Conservation (phyloP, 2,113 vertebrate genomes). For the Clarias gariepinus region DNA sequence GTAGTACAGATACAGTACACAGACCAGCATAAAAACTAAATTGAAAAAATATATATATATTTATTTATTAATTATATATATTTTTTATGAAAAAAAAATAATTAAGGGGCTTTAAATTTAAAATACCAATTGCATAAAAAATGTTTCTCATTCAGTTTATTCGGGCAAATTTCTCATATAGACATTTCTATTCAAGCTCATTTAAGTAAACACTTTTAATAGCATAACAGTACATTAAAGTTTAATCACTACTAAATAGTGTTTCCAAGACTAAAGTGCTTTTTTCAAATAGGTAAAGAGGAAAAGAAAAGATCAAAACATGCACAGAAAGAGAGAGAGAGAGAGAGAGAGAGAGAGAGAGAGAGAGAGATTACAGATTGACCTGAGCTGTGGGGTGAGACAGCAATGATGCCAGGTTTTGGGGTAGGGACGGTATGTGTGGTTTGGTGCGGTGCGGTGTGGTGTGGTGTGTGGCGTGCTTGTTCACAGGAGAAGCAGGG, state of each 20-base stretch:
- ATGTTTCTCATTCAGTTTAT: background rate
- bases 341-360: constrained; percentile 11
- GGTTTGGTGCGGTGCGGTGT: background rate
- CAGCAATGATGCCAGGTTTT: background rate
- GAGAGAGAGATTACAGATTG: constrained; percentile 7
- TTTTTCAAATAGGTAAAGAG: background rate
- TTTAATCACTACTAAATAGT: background rate
- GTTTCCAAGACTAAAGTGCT: background rate
- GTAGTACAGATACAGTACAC: background rate
- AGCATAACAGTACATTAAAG: background rate
- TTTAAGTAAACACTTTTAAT: background rate
- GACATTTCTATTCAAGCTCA: background rate
- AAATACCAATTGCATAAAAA: background rate
- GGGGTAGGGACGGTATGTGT: background rate
- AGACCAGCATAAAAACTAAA: background rate
- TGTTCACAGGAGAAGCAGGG: constrained; percentile 14
- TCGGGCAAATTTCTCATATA: background rate
- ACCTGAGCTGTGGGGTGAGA: constrained; percentile 22
- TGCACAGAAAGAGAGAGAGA: background rate
- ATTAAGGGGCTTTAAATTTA: background rate
- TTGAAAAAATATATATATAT: no score
- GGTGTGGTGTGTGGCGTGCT: constrained; percentile 1
- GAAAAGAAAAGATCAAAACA: background rate
- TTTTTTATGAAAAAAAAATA: no score
- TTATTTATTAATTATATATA: no score